A percentile compares a stretch with the other conserved stretches of the same genome.
Conservation (phyloP, 2,797 vertebrate species). For the Acridotheres tristis region DNA sequence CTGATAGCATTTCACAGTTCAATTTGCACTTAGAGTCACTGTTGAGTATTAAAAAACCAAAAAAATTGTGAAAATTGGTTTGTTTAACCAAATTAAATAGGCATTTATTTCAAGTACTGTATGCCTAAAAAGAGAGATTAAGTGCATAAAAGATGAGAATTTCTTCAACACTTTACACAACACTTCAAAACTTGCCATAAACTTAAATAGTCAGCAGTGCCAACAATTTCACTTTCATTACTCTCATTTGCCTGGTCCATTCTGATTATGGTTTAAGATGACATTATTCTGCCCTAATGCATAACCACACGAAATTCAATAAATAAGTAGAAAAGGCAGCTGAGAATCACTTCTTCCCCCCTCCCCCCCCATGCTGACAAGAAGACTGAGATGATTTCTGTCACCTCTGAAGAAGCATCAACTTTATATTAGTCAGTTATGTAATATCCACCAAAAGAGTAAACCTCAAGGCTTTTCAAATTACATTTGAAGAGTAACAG, state of each 20-base stretch:
- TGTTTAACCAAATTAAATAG: neutral
- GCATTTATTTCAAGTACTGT: neutral
- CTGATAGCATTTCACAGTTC: slow-evolving; percentile 10
- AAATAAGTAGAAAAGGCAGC: neutral
- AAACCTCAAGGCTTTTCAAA: neutral
- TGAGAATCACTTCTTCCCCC: neutral
- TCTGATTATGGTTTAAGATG: neutral
- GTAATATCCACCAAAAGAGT: neutral
- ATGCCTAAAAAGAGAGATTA: neutral
- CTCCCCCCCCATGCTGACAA: neutral
- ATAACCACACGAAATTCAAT: neutral
- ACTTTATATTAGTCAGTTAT: neutral
- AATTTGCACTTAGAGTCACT: slow-evolving; percentile 25
- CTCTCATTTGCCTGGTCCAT: neutral
- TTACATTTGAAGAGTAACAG: neutral
- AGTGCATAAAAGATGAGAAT: neutral
- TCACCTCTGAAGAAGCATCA: neutral
- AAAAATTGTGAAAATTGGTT: neutral
- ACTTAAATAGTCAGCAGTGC: neutral
- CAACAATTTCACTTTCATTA: neutral
- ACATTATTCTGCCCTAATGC: neutral
- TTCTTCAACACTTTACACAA: neutral
- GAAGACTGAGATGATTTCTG: neutral
- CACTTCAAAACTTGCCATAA: neutral
- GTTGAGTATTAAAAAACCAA: slow-evolving; percentile 42